A percentile compares a stretch with the other conserved stretches of the same genome.
These are phyloP conservation scores for Alethe castanea DNA, from an alignment of 2,113 vertebrate species.

Conservation along the genomic window DNA sequence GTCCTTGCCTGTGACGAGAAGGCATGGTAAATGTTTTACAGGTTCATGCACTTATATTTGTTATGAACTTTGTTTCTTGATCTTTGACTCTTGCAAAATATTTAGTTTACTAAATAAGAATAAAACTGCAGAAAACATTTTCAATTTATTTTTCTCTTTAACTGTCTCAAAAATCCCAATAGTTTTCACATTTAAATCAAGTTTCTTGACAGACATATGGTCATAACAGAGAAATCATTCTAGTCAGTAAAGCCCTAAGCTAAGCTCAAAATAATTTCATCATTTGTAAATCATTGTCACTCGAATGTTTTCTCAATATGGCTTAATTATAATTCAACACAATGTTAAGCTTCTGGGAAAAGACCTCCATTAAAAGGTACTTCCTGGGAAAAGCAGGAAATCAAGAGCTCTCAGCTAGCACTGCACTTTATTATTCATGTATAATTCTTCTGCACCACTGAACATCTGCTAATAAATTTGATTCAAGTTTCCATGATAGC, in stretches of 20 bases:
- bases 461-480: conserved; percentile 75
- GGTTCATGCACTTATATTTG: background rate
- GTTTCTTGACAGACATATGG: conserved; percentile 66
- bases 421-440: conserved; percentile 58
- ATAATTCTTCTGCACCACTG: conserved; percentile 52
- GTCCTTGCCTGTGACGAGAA: background rate
- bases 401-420: conserved; percentile 43
- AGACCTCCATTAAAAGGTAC: conserved; percentile 37
- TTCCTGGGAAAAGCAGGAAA: conserved; percentile 59
- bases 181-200: conserved; percentile 37
- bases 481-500: conserved; percentile 59
- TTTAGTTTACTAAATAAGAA: background rate
- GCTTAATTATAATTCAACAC: conserved; percentile 69
- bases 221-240: conserved; percentile 58
- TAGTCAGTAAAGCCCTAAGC: conserved; percentile 62
- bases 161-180: conserved; percentile 25
- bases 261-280: conserved; percentile 64
- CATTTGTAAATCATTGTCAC: conserved; percentile 66
- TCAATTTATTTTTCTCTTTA: conserved; percentile 13
- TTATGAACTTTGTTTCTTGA: background rate
- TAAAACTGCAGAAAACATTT: background rate
- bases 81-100: background rate
- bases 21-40: background rate
- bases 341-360: conserved; percentile 48
- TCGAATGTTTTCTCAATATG: conserved; percentile 63